phyloP scores from a whole-genome alignment of 2,113 vertebrate genomes.

The Callorhinus ursinus region DNA sequence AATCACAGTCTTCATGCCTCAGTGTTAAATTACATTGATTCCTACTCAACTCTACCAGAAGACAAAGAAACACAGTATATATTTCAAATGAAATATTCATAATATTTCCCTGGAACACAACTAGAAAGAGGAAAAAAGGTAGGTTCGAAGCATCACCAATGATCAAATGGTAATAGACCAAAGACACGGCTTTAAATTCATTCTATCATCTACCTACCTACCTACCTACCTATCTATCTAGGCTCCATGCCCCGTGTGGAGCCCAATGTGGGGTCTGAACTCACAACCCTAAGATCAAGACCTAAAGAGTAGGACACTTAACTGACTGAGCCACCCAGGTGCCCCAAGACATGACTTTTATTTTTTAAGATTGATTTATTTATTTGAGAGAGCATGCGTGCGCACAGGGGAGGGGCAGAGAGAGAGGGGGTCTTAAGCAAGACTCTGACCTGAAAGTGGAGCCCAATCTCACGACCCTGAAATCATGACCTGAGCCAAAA shows the following conservation, averaged over 20 bases:
- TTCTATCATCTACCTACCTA: no score
- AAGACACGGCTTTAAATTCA: neutral
- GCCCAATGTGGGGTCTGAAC: neutral
- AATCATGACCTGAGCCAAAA: neutral
- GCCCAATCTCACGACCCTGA: neutral
- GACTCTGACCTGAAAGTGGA: neutral
- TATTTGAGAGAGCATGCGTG: fast-evolving
- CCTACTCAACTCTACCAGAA: neutral
- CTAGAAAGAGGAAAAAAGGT: neutral
- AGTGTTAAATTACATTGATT: neutral
- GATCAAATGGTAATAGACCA: neutral
- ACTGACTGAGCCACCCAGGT: neutral
- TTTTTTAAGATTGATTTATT: neutral
- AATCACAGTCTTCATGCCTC: constrained; percentile 24
- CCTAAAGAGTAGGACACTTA: no score
- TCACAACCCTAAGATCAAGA: neutral
- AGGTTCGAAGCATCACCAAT: neutral
- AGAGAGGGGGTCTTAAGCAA: neutral
- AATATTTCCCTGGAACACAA: neutral
- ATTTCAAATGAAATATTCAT: neutral
- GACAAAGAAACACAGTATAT: neutral
- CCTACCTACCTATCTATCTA: no score
- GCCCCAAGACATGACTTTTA: neutral
- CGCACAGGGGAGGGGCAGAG: neutral
- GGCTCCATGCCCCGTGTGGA: neutral